A percentile compares a stretch with the other conserved stretches of the same genome.
Conservation (phyloP, 2,888 invertebrate genomes). For the Trilocha varians region DNA sequence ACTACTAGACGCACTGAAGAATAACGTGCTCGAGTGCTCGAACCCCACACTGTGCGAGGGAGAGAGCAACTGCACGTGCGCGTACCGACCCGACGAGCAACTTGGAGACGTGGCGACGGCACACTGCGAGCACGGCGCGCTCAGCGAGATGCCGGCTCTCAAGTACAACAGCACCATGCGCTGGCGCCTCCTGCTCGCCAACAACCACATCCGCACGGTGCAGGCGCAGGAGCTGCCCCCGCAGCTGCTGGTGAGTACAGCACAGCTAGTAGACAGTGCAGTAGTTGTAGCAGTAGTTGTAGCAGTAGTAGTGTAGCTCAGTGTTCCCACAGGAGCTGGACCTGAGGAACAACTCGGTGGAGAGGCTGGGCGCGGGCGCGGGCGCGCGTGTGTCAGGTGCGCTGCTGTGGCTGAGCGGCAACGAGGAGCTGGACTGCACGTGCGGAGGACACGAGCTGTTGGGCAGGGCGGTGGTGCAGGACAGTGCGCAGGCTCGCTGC, state of each 20-base stretch:
- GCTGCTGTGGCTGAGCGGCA: slow-evolving; percentile 6
- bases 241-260: slow-evolving; percentile 7
- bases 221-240: slow-evolving; percentile 8
- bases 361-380: background rate
- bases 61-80: slow-evolving; percentile 13
- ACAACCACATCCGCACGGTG: slow-evolving; percentile 14
- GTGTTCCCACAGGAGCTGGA: slow-evolving; percentile 9
- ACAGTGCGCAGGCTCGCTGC: too few relatives aligned
- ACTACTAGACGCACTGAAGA: slow-evolving; percentile 12
- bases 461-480: background rate
- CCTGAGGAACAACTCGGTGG: slow-evolving; percentile 10
- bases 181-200: slow-evolving; percentile 10
- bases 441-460: slow-evolving; percentile 3
- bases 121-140: slow-evolving; percentile 9
- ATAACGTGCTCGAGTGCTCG: slow-evolving; percentile 13
- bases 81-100: slow-evolving; percentile 3
- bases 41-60: slow-evolving; percentile 8
- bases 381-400: slow-evolving; percentile 2
- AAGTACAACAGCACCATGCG: background rate
- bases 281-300: too few relatives aligned
- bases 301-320: background rate
- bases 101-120: slow-evolving; percentile 12
- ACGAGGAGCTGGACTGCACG: slow-evolving; percentile 11
- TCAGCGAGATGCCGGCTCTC: slow-evolving; percentile 5
- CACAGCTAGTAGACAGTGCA: too few relatives aligned